Percentiles rank a stretch among this genome's conserved stretches.
Evolutionary conservation across 2,797 vertebrate species (phyloP).

Genomic region (Huso huso): DNA sequence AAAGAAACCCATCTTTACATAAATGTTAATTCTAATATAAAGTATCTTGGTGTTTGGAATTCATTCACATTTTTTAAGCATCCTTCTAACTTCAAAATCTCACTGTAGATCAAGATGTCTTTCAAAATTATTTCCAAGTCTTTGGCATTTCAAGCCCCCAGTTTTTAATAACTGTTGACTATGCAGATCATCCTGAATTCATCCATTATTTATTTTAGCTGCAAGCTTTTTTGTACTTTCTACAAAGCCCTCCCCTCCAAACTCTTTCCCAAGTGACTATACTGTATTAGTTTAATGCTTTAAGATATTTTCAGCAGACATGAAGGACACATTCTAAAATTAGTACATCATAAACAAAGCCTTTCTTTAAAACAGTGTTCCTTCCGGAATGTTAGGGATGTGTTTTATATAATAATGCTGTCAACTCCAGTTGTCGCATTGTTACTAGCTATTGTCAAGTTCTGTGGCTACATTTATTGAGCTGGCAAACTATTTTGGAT

Average conservation of each 20-base stretch:
- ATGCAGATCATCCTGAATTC: not conserved
- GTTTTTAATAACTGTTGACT: not conserved
- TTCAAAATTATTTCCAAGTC: too few species aligned
- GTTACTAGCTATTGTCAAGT: not conserved
- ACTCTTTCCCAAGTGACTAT: not conserved
- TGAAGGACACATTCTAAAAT: not conserved
- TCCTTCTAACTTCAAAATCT: too few species aligned
- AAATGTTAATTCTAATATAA: too few species aligned
- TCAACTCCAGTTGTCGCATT: not conserved
- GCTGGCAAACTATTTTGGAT: not conserved
- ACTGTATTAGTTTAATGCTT: not conserved
- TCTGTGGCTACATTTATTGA: not conserved
- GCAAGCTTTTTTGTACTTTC: not conserved
- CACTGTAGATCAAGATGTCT: too few species aligned
- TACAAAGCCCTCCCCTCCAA: not conserved
- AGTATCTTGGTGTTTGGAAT: too few species aligned
- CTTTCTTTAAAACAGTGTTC: conserved; percentile 1
- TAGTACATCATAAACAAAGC: conserved; percentile 2
- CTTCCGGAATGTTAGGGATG: not conserved
- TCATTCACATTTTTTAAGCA: too few species aligned
- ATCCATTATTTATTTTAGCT: conserved; percentile 2
- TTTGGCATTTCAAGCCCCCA: not conserved
- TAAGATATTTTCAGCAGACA: not conserved
- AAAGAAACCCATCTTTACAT: too few species aligned
- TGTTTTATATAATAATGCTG: not conserved